phyloP scores from a whole-genome alignment of 1,140 invertebrate genomes.

The Neodiprion lecontei region DNA sequence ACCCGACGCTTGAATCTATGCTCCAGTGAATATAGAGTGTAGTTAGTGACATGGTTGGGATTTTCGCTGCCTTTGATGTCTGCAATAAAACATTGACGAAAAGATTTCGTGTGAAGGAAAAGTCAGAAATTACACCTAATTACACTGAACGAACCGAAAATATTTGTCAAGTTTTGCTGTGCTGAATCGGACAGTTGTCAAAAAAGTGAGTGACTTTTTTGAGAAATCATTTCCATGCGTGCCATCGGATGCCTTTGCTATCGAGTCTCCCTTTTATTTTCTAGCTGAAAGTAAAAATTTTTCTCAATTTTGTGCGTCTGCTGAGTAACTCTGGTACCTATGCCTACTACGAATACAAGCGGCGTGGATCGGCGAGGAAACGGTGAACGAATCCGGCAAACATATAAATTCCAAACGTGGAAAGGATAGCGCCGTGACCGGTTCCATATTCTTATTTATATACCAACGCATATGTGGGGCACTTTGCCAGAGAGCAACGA shows the following conservation, averaged over 20 bases:
- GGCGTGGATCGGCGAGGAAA: not conserved
- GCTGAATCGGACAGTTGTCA: too few relatives aligned
- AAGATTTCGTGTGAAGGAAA: too few relatives aligned
- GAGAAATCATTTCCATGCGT: not conserved
- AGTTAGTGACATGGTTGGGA: too few relatives aligned
- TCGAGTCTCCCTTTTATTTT: not conserved
- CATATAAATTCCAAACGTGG: not conserved
- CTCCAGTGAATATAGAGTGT: too few relatives aligned
- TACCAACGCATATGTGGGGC: not conserved
- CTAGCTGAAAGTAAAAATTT: not conserved
- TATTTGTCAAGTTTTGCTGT: too few relatives aligned
- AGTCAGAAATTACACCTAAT: too few relatives aligned
- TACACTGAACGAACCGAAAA: too few relatives aligned
- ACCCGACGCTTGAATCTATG: too few relatives aligned
- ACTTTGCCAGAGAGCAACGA: slow-evolving; percentile 10
- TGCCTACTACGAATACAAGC: not conserved
- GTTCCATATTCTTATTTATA: slow-evolving; percentile 7
- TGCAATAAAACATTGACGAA: too few relatives aligned
- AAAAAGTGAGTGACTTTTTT: too few relatives aligned
- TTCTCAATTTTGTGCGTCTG: not conserved
- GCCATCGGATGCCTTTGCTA: not conserved
- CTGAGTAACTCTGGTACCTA: not conserved
- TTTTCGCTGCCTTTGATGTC: too few relatives aligned
- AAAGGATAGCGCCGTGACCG: not conserved
- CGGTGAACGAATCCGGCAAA: slow-evolving; percentile 2